A percentile compares a stretch with the other conserved stretches of the same genome.
Conservation (phyloP, 1,140 invertebrate species). For the Neodiprion pinetum region DNA sequence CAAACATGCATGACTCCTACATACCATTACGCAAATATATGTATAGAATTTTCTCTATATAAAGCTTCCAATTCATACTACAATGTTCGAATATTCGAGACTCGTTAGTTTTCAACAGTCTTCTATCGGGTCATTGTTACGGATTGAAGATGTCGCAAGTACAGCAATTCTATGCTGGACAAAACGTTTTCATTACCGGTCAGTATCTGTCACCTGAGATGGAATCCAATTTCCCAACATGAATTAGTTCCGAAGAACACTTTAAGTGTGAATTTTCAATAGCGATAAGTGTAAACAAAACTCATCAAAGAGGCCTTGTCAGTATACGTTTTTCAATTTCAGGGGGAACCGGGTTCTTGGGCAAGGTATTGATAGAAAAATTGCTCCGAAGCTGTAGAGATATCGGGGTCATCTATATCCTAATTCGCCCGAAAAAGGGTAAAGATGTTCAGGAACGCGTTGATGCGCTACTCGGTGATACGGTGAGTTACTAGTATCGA, state of each 20-base stretch:
- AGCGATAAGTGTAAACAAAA: not conserved
- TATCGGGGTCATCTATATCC: slow-evolving; percentile 69
- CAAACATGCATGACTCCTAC: too few relatives aligned
- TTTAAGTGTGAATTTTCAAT: not conserved
- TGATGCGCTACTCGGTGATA: not conserved
- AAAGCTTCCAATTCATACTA: too few relatives aligned
- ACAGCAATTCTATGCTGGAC: not conserved
- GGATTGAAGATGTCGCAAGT: not conserved
- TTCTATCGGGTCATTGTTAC: too few relatives aligned
- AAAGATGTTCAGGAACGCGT: slow-evolving; percentile 52
- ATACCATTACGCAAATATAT: too few relatives aligned
- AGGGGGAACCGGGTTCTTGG: slow-evolving; percentile 67
- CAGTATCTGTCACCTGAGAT: not conserved
- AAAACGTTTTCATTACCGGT: not conserved
- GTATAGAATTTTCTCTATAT: too few relatives aligned
- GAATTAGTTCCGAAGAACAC: not conserved
- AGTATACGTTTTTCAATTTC: slow-evolving; percentile 35
- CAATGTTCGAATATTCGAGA: too few relatives aligned
- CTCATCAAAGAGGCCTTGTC: not conserved
- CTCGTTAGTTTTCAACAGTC: too few relatives aligned
- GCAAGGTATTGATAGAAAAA: slow-evolving; percentile 70
- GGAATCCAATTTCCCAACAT: not conserved
- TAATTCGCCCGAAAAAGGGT: slow-evolving; percentile 72
- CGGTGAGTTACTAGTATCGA: not conserved
- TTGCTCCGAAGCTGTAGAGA: slow-evolving; percentile 71